Evolutionary conservation across 2,888 invertebrate species (phyloP).

Genomic region (Trachelus iudaicus): DNA sequence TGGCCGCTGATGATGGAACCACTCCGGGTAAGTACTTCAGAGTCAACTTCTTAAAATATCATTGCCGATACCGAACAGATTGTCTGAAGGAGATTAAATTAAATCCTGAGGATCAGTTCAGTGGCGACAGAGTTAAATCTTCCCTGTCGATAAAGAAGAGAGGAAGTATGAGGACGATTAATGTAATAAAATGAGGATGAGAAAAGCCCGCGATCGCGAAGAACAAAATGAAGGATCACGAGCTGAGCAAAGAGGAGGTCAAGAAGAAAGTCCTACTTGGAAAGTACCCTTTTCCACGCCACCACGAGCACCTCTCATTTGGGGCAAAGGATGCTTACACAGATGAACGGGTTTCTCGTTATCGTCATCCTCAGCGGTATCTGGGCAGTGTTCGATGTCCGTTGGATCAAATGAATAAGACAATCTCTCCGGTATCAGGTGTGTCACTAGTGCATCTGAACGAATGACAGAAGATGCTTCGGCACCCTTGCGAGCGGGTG

Average conservation of each 20-base stretch:
- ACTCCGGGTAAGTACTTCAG: background rate
- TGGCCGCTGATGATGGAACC: background rate
- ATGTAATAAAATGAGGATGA: background rate
- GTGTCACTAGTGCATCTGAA: constrained; percentile 48
- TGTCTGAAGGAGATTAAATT: background rate
- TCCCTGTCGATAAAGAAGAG: background rate
- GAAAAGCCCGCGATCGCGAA: background rate
- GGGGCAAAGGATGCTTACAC: background rate
- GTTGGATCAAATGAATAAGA: background rate
- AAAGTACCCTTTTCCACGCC: background rate
- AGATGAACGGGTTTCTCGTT: background rate
- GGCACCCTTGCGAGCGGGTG: constrained; percentile 42
- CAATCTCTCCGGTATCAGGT: background rate
- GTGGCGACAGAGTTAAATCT: background rate
- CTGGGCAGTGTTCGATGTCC: background rate
- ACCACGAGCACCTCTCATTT: background rate
- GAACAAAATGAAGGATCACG: background rate
- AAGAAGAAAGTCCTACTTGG: background rate
- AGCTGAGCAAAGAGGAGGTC: background rate
- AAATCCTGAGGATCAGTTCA: background rate
- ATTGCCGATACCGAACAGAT: background rate
- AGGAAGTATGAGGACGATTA: background rate
- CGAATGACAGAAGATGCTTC: constrained; percentile 50
- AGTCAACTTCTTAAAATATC: background rate
- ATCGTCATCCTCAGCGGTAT: background rate